phyloP scores from a whole-genome alignment of 2,888 invertebrate species.

The Agonum fuliginosum region DNA sequence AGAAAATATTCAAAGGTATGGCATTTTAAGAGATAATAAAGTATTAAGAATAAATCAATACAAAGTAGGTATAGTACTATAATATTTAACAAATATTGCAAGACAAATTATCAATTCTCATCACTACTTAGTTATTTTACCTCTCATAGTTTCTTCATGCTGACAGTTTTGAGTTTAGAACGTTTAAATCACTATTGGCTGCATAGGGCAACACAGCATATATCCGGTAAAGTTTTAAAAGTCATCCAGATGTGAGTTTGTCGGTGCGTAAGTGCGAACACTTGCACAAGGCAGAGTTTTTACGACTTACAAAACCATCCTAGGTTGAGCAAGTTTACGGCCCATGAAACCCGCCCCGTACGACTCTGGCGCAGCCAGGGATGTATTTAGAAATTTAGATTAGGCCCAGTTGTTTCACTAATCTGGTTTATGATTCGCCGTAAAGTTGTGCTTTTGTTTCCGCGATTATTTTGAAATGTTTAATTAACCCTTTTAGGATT shows the following conservation, averaged over 20 bases:
- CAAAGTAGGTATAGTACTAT: no score
- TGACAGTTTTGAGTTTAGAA: background rate
- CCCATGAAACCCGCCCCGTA: constrained; percentile 7
- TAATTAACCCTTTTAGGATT: constrained; percentile 42
- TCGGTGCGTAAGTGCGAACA: constrained; percentile 17
- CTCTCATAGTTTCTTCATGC: background rate
- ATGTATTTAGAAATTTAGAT: constrained; percentile 52
- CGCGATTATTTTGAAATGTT: constrained; percentile 52
- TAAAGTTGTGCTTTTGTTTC: constrained; percentile 48
- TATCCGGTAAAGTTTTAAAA: constrained; percentile 32
- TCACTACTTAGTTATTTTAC: no score
- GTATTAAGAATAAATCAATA: no score
- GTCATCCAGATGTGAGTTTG: constrained; percentile 33
- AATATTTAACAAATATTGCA: no score
- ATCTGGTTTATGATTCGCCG: constrained; percentile 47
- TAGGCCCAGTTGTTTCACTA: constrained; percentile 47
- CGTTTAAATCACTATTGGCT: background rate
- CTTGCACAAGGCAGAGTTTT: constrained; percentile 12
- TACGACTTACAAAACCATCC: constrained; percentile 26
- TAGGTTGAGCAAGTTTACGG: constrained; percentile 6
- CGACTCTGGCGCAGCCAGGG: constrained; percentile 12
- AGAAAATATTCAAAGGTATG: no score
- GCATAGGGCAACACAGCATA: background rate
- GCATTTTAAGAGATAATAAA: no score
- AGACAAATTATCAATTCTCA: no score